phyloP scores from a whole-genome alignment of 2,113 vertebrate genomes.

The Perca fluviatilis region DNA sequence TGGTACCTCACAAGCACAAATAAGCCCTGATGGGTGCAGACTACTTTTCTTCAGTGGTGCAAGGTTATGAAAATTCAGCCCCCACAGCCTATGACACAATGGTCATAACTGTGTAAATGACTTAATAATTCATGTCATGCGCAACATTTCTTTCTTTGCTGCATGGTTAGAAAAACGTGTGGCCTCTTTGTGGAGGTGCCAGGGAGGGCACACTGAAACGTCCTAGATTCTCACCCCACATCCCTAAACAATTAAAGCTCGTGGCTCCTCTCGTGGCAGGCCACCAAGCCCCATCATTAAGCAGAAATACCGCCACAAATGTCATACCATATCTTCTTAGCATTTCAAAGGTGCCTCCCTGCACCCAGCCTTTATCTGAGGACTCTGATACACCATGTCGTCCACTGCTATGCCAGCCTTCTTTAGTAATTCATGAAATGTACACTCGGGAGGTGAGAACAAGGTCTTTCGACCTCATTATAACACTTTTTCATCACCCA shows the following conservation, averaged over 20 bases:
- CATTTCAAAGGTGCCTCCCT: slow-evolving; percentile 81
- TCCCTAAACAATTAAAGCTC: slow-evolving; percentile 80
- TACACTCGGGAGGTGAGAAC: slow-evolving; percentile 82
- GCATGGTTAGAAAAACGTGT: slow-evolving; percentile 60
- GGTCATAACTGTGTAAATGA: slow-evolving; percentile 55
- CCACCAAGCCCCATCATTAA: slow-evolving; percentile 81
- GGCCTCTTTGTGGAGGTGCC: slow-evolving; percentile 77
- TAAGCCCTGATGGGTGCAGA: slow-evolving; percentile 35
- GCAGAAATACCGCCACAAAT: slow-evolving; percentile 68
- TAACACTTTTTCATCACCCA: slow-evolving; percentile 81
- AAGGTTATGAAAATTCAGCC: slow-evolving; percentile 51
- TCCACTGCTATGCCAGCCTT: slow-evolving; percentile 69
- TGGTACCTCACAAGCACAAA: slow-evolving; percentile 49
- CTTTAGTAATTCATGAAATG: slow-evolving; percentile 83
- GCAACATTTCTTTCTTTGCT: slow-evolving; percentile 58
- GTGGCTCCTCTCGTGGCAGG: slow-evolving; percentile 72
- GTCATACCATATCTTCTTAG: slow-evolving; percentile 73
- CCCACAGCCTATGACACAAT: slow-evolving; percentile 50
- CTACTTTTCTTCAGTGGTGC: slow-evolving; percentile 5
- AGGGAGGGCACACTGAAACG: slow-evolving; percentile 54
- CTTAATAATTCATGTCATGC: slow-evolving; percentile 70
- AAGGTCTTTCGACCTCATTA: slow-evolving; percentile 83
- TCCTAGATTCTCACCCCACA: slow-evolving; percentile 74
- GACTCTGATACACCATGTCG: slow-evolving; percentile 62
- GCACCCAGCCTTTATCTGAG: slow-evolving; percentile 60